phyloP scores from a whole-genome alignment of 2,797 vertebrate genomes.

The Natrix natrix region DNA sequence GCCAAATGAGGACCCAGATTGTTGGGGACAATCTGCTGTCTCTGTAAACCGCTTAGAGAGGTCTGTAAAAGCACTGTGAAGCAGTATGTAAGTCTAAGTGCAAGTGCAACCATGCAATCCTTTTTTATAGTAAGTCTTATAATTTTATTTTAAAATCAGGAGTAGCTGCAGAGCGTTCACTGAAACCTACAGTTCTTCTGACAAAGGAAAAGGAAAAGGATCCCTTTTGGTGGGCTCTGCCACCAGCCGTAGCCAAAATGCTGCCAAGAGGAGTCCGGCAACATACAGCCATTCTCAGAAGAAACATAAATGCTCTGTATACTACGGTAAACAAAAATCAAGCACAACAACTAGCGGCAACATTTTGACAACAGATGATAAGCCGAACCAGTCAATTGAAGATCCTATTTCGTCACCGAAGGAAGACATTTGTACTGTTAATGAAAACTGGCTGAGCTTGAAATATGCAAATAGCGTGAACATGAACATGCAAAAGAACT shows the following conservation, averaged over 20 bases:
- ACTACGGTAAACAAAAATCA: conserved; percentile 87
- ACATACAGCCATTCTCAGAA: conserved; percentile 84
- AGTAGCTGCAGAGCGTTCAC: conserved; percentile 92
- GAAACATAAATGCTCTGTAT: conserved; percentile 93
- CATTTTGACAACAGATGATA: conserved; percentile 72
- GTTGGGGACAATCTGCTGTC: no score
- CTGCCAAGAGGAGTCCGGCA: conserved; percentile 81
- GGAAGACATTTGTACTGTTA: conserved; percentile 64
- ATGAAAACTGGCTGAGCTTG: conserved; percentile 72
- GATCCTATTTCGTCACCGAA: conserved; percentile 59
- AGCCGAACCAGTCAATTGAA: conserved; percentile 68
- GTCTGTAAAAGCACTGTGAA: no score
- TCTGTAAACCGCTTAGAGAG: no score
- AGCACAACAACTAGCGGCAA: conserved; percentile 61
- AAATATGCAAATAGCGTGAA: conserved; percentile 67
- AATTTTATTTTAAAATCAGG: conserved; percentile 70
- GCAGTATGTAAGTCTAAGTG: no score
- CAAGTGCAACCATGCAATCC: neutral
- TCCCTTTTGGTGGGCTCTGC: conserved; percentile 80
- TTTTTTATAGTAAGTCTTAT: neutral
- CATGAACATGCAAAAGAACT: conserved; percentile 67
- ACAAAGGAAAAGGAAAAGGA: conserved; percentile 95
- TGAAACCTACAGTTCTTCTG: conserved; percentile 85
- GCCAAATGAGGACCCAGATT: no score
- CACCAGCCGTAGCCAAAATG: conserved; percentile 79